Evolutionary conservation across 2,113 vertebrate genomes (phyloP), one percentile per base, ranked within the genome.

Genomic region (Platycercus adscitus): DNA sequence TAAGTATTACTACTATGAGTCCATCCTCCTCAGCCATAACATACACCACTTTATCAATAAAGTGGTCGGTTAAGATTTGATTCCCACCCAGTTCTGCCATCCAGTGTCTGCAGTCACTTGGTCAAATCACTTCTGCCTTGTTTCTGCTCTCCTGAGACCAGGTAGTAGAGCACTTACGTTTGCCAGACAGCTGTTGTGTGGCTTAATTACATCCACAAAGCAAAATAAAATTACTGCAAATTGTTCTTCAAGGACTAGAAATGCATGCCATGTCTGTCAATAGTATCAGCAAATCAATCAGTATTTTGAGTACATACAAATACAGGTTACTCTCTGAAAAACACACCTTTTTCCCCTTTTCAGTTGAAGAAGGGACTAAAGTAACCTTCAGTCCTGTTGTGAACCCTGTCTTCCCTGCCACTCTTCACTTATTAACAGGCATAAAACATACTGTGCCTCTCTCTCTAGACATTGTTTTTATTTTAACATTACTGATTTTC

Each of bases 381-480:
- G 68, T 77, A 83, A 76, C 43, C 69, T 35, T 47, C 31, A 25
- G 35, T 81, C 35, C 77, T 47, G 13, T 19, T 17, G 18, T 44
- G 43, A 94, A 43, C 23, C 9, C 37, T 47, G 46, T 23, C 25
- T 79, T 69, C n/a, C 63, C 20, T 75, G 69, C 39, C 44, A 84
- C 50, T 78, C 47, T 35, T 83, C 69, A 20, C 58, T 75, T 68
- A 83, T 5, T 75, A 86, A 43, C 13, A 72, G 60, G 13, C 69
- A 15, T 28, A 26, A 92, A 89, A 24, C 55, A 46, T 43, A 56
- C 68, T 61, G 76, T 58, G 50, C 68, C 41, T 82, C 55, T 65
- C 37, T 73, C 81, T 84, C 82, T 60, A 89, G 81, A 97, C 87
- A 75, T 20, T 89, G 91, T 79, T 93, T 96, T 93, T 89, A 94